Evolutionary conservation across 1,140 invertebrate genomes (phyloP).

Genomic region (Drosophila pandora): DNA sequence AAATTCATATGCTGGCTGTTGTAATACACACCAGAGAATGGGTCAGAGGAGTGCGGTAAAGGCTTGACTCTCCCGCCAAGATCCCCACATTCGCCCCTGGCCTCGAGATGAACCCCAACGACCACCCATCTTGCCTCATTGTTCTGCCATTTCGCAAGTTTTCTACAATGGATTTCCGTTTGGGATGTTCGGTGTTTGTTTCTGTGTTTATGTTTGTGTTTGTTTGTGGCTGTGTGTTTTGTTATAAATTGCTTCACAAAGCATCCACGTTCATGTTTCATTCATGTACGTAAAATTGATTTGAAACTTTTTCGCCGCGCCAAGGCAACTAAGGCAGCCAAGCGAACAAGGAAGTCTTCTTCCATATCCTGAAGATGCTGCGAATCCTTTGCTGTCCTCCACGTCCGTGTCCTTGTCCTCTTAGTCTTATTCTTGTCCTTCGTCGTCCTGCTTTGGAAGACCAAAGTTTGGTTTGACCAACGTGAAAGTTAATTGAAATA

Average conservation of each 20-base stretch:
- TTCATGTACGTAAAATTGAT: constrained; percentile 80
- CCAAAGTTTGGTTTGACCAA: constrained; percentile 51
- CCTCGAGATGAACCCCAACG: constrained; percentile 8
- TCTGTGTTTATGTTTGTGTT: constrained; percentile 8
- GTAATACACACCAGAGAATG: constrained; percentile 68
- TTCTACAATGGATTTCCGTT: constrained; percentile 77
- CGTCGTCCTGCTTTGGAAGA: background rate
- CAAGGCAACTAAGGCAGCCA: constrained; percentile 49
- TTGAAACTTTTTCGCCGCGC: constrained; percentile 64
- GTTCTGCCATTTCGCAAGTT: constrained; percentile 79
- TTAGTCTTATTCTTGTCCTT: constrained; percentile 6
- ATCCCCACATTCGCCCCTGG: background rate
- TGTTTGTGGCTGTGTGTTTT: constrained; percentile 42
- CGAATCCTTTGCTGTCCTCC: background rate
- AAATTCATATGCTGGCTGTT: constrained; percentile 76
- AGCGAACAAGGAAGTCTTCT: constrained; percentile 37
- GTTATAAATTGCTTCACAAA: constrained; percentile 71
- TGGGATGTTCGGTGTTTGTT: constrained; percentile 34
- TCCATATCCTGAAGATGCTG: constrained; percentile 11
- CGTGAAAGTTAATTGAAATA: constrained; percentile 76
- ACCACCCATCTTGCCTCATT: constrained; percentile 39
- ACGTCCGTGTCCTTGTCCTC: constrained; percentile 17
- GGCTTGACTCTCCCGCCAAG: background rate
- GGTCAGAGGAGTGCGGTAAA: constrained; percentile 1
- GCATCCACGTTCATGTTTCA: constrained; percentile 79